Evolutionary conservation across 2,797 vertebrate species (phyloP).

Genomic region (Emys orbicularis): DNA sequence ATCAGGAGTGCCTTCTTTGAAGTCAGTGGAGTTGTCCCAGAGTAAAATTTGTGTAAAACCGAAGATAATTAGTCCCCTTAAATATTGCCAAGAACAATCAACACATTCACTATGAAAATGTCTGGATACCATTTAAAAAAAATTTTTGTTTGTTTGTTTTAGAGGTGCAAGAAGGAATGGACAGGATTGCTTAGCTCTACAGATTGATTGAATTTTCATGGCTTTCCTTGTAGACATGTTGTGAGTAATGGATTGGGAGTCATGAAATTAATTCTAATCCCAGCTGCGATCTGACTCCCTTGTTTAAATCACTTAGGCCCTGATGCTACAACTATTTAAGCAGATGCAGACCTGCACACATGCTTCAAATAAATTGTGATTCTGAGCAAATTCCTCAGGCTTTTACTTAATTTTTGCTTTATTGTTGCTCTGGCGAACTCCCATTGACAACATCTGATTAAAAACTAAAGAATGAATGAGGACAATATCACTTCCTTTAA

Average conservation of each 20-base stretch:
- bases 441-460: not conserved
- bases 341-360: accelerated
- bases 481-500: not conserved
- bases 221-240: too few species aligned
- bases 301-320: not conserved
- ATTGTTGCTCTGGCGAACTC: not conserved
- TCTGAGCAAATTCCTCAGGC: not conserved
- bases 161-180: too few species aligned
- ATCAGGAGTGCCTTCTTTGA: too few species aligned
- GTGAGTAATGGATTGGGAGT: not conserved
- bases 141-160: too few species aligned
- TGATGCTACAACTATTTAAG: not conserved
- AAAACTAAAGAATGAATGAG: not conserved
- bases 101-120: too few species aligned
- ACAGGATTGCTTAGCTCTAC: too few species aligned
- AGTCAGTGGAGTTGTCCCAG: too few species aligned
- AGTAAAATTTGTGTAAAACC: too few species aligned
- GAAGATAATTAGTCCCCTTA: too few species aligned
- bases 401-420: not conserved
- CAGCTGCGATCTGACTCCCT: not conserved
- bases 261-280: not conserved
- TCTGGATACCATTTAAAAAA: too few species aligned
- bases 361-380: not conserved
- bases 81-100: too few species aligned
- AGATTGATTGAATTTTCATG: too few species aligned